Conservation (phyloP, 2,113 vertebrate genomes). For the Heptranchias perlo region DNA sequence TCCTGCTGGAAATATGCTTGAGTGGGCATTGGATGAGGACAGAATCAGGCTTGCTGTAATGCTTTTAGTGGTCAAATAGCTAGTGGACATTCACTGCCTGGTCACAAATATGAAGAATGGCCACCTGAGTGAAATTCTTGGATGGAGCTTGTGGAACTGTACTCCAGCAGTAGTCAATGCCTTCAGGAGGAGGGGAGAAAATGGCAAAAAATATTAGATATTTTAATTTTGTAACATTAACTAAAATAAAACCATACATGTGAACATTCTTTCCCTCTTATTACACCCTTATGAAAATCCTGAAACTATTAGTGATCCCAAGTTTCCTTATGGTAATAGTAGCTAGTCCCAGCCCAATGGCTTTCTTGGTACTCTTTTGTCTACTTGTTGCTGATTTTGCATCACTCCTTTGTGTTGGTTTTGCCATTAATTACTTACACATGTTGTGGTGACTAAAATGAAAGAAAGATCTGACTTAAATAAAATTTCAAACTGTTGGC, state of each 20-base stretch:
- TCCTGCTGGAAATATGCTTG: neutral
- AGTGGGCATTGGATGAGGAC: neutral
- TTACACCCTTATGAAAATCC: neutral
- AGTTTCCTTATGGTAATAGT: neutral
- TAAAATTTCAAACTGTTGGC: neutral
- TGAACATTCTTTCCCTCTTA: neutral
- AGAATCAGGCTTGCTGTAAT: neutral
- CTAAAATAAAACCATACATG: neutral
- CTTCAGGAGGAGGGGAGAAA: neutral
- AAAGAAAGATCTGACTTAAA: neutral
- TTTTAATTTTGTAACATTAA: neutral
- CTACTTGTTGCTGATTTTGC: neutral
- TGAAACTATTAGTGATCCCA: neutral
- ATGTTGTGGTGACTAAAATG: neutral
- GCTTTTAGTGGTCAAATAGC: neutral
- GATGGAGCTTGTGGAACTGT: neutral
- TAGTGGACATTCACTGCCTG: neutral
- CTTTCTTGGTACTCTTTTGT: neutral
- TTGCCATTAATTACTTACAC: neutral
- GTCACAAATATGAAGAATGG: neutral
- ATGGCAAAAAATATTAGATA: neutral
- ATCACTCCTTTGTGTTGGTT: neutral
- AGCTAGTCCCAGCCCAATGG: neutral
- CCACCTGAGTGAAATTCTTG: neutral
- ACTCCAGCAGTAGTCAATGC: neutral